Evolutionary conservation across 2,888 invertebrate genomes (phyloP).

Genomic region (Caenorhabditis sulstoni): DNA sequence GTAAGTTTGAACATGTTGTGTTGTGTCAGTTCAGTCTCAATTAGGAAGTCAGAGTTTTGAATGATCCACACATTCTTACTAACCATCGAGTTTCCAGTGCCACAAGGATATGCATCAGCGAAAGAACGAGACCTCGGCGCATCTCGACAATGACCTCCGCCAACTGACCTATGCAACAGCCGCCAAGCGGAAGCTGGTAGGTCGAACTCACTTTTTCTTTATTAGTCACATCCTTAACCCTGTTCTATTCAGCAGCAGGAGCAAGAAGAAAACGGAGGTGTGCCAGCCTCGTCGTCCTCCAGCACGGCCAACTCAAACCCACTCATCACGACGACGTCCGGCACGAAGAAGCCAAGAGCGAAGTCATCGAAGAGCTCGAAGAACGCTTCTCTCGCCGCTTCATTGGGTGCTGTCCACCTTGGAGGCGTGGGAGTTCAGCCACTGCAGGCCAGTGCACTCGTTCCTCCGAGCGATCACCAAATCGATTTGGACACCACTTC

Average conservation of each 20-base stretch:
- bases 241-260: conserved; percentile 33
- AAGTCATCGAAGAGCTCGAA: conserved; percentile 36
- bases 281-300: conserved; percentile 49
- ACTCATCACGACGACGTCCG: conserved; percentile 66
- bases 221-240: neutral
- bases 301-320: conserved; percentile 61
- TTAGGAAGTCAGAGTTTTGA: neutral
- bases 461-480: conserved; percentile 69
- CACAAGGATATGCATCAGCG: conserved; percentile 79
- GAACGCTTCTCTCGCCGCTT: neutral
- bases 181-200: conserved; percentile 75
- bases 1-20: conserved; percentile 46
- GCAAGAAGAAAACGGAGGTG: conserved; percentile 58
- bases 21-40: conserved; percentile 24
- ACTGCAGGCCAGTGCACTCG: conserved; percentile 65
- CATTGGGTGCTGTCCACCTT: conserved; percentile 42
- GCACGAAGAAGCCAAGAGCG: conserved; percentile 59
- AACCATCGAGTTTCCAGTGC: conserved; percentile 56
- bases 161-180: conserved; percentile 79
- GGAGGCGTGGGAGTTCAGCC: conserved; percentile 53
- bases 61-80: neutral
- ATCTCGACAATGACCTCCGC: conserved; percentile 74
- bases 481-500: conserved; percentile 71
- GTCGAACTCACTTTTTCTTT: conserved; percentile 2
- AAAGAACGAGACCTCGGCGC: conserved; percentile 77